Evolutionary conservation across 2,888 invertebrate genomes (phyloP).

Genomic region (Baccha elongata): DNA sequence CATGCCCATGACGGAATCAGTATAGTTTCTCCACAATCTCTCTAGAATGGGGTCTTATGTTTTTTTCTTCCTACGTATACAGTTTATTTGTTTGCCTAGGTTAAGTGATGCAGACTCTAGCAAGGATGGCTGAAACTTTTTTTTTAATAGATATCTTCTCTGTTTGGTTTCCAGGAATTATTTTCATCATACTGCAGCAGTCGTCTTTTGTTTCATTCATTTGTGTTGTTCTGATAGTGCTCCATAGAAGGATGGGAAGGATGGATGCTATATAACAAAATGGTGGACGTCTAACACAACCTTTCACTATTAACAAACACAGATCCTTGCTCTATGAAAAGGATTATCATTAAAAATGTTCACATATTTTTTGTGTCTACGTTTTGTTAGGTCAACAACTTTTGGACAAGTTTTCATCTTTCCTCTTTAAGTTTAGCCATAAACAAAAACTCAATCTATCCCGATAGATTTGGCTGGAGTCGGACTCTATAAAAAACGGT

Average conservation of each 20-base stretch:
- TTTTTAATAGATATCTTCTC: slow-evolving; percentile 28
- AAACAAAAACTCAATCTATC: slow-evolving; percentile 51
- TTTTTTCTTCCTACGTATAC: slow-evolving; percentile 22
- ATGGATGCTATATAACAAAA: slow-evolving; percentile 60
- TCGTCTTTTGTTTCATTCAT: slow-evolving; percentile 51
- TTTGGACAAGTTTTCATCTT: slow-evolving; percentile 55
- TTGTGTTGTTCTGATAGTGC: neutral
- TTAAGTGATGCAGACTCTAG: slow-evolving; percentile 54
- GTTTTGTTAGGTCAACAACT: slow-evolving; percentile 65
- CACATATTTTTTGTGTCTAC: slow-evolving; percentile 32
- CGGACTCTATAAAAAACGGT: neutral
- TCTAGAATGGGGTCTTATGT: neutral
- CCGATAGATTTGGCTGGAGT: slow-evolving; percentile 1
- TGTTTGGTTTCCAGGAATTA: slow-evolving; percentile 42
- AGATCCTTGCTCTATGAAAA: slow-evolving; percentile 59
- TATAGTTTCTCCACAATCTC: slow-evolving; percentile 46
- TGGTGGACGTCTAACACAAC: slow-evolving; percentile 63
- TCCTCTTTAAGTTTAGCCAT: slow-evolving; percentile 49
- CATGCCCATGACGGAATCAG: slow-evolving; percentile 69
- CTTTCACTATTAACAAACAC: slow-evolving; percentile 58
- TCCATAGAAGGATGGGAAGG: neutral
- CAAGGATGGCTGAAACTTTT: slow-evolving; percentile 35
- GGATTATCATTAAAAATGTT: slow-evolving; percentile 61
- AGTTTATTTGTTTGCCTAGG: slow-evolving; percentile 52
- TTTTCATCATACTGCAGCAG: slow-evolving; percentile 34